Evolutionary conservation across 2,888 invertebrate species (phyloP).

Genomic region (Odontocolon sp.): DNA sequence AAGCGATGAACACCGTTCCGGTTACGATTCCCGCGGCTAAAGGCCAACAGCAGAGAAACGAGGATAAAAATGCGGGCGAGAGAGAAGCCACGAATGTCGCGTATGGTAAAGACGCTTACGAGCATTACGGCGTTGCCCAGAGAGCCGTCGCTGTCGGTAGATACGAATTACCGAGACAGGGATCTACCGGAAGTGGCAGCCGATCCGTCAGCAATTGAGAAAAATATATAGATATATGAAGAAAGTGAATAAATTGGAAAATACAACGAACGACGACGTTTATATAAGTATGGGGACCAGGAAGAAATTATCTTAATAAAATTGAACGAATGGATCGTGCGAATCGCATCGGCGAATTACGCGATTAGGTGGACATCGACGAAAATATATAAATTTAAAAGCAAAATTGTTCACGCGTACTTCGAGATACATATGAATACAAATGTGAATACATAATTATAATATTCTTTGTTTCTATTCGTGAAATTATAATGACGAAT

Average conservation of each 20-base stretch:
- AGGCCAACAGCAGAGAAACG: constrained; percentile 28
- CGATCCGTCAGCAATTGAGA: constrained; percentile 75
- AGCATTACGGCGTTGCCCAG: constrained; percentile 75
- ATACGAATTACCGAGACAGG: constrained; percentile 59
- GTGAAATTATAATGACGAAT: no score
- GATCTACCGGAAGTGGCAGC: constrained; percentile 72
- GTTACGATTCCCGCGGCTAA: constrained; percentile 47
- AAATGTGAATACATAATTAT: not conserved
- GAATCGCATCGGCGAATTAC: no score
- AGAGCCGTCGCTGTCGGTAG: constrained; percentile 63
- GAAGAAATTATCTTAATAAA: no score
- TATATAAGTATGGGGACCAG: constrained; percentile 48
- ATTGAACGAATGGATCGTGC: no score
- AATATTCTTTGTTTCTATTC: no score
- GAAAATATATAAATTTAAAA: no score
- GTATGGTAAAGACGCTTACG: constrained; percentile 74
- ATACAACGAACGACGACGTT: constrained; percentile 12
- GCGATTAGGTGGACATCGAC: no score
- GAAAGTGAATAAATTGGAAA: not conserved
- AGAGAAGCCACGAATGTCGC: constrained; percentile 35
- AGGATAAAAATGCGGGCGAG: constrained; percentile 45
- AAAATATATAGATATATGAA: not conserved
- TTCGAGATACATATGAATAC: not conserved
- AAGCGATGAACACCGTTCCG: constrained; percentile 67
- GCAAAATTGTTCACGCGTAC: not conserved